These are phyloP conservation scores for Corythornis leucogaster DNA, from an alignment of 2,797 vertebrate species.

Conservation along the genomic window DNA sequence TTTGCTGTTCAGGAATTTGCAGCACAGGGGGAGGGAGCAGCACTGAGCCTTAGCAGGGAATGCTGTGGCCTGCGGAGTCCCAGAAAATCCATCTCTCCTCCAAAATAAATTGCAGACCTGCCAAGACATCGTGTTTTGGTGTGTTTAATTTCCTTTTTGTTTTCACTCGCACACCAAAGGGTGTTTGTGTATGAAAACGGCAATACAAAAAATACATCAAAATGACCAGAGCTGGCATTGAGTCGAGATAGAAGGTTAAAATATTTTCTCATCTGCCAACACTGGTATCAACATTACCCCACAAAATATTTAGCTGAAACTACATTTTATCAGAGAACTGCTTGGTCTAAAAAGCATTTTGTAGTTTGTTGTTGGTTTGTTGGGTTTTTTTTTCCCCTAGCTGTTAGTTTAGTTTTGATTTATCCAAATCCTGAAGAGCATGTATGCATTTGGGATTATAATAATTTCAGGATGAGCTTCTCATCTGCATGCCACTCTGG, in stretches of 20 bases:
- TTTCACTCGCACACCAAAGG: not conserved
- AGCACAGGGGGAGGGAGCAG: not conserved
- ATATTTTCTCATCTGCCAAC: not conserved
- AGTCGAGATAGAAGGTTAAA: not conserved
- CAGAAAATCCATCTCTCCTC: not conserved
- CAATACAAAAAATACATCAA: not conserved
- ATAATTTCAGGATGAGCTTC: not conserved
- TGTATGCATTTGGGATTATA: not conserved
- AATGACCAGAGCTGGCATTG: not conserved
- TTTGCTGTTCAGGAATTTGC: not conserved
- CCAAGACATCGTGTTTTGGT: not conserved
- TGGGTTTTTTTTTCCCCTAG: not conserved
- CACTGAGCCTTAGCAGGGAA: not conserved
- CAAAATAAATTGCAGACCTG: not conserved
- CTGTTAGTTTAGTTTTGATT: not conserved
- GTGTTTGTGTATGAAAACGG: not conserved
- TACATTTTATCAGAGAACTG: not conserved
- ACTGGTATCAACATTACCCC: not conserved
- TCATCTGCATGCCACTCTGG: not conserved
- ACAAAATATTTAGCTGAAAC: slow-evolving; percentile 10
- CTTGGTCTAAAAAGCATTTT: not conserved
- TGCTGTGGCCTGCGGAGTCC: not conserved
- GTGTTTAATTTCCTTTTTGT: slow-evolving; percentile 1
- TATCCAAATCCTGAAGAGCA: not conserved
- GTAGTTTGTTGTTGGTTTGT: too few species aligned